phyloP scores from a whole-genome alignment of 2,113 vertebrate genomes.

The Poeciliopsis prolifica region DNA sequence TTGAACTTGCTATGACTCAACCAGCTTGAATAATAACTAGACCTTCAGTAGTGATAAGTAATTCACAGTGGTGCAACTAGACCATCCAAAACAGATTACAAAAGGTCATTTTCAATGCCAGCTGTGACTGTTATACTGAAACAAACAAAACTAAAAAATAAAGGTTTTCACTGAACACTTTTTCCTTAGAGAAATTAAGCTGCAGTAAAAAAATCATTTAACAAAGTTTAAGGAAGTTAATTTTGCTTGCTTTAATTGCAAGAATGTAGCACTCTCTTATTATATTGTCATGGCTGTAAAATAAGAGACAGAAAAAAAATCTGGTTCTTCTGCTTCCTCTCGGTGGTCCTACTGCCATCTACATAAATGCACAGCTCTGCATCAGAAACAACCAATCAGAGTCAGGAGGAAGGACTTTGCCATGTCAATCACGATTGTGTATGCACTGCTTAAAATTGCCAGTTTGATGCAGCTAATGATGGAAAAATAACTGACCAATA shows the following conservation, averaged over 20 bases:
- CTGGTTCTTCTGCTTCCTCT: too few relatives aligned
- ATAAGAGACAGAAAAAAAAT: too few relatives aligned
- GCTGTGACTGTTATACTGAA: constrained; percentile 7
- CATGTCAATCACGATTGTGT: too few relatives aligned
- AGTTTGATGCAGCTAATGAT: too few relatives aligned
- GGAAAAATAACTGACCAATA: too few relatives aligned
- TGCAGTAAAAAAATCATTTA: constrained; percentile 34
- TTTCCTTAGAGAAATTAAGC: constrained; percentile 5
- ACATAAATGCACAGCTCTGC: too few relatives aligned
- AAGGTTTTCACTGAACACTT: not conserved
- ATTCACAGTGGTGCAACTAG: constrained; percentile 15
- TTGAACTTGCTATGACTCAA: constrained; percentile 22
- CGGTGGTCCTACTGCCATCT: too few relatives aligned
- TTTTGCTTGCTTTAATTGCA: not conserved
- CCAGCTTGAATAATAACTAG: not conserved
- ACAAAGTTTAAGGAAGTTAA: constrained; percentile 5
- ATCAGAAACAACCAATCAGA: too few relatives aligned
- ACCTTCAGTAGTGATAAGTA: constrained; percentile 35
- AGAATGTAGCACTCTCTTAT: too few relatives aligned
- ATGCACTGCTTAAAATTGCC: too few relatives aligned
- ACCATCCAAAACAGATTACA: constrained; percentile 27
- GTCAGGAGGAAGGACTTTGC: too few relatives aligned
- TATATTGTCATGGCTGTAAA: too few relatives aligned
- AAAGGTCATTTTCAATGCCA: constrained; percentile 47
- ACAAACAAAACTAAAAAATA: constrained; percentile 32